Base-by-base conservation (phyloP, 2,888 invertebrate species). In the Thymelicus acteon region DNA sequence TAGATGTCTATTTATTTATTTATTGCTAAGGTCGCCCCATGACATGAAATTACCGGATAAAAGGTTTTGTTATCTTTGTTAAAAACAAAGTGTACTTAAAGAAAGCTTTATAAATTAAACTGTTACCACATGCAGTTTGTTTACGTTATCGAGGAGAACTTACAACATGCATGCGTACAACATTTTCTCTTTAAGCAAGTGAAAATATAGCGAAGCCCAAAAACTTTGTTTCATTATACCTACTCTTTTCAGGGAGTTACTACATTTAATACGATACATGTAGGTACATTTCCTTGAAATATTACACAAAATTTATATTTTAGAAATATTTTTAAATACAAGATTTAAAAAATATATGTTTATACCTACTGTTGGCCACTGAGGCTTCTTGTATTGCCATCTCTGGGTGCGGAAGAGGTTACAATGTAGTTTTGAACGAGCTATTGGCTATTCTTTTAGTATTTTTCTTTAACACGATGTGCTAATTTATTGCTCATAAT, bases 181-280 rank as follows among this genome's bases (percentile, higher is more conserved):
- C 63, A 72, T 74, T 73, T 73, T 72, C 74, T 70, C 75, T 74
- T 74, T 52, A 67, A 67, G 52, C 61, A 67, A 72, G 72, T 71
- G 65, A 72, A 48, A 73, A 71, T 71, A 66, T 67, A 67, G 57
- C 63, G 31, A 72, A 69, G 67, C 67, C 63, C 75, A 66, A 71
- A 70, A 72, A 73, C 70, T 65, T 67, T 72, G 66, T 69, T 75
- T 71, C 74, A 70, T 72, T 67, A 67, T 67, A 72, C n/a, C n/a
- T n/a, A n/a, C 37, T 65, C 40, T 72, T 83, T 19, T 47, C 37
- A 47, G 67, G 67, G 67, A 60, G 8, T 60, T 49, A 13, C n/a
- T 31, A 61, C n/a, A 40, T 39, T 39, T 40, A 39, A 8, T n/a
- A n/a, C n/a, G n/a, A n/a, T n/a, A n/a, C n/a, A n/a, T n/a, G n/a